Percentiles rank a stretch among this genome's conserved stretches.
Conservation (phyloP, 2,113 vertebrate genomes). For the Calidris pugnax region DNA sequence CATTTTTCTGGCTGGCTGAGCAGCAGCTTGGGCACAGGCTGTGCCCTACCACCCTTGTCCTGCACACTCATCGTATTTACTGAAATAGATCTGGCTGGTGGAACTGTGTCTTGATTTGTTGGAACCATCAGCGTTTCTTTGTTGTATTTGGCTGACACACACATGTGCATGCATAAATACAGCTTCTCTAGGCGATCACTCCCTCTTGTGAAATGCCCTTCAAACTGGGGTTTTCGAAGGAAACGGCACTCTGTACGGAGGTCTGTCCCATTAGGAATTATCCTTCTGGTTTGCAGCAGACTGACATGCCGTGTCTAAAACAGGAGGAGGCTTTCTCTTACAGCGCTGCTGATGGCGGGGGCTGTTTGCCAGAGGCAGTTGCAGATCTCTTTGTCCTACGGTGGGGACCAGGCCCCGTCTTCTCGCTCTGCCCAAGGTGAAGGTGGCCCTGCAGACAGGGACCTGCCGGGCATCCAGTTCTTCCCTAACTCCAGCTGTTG, state of each 20-base stretch:
- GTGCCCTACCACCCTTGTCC: not conserved
- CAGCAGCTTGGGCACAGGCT: not conserved
- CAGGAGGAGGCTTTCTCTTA: not conserved
- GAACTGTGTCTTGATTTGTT: not conserved
- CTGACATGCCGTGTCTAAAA: not conserved
- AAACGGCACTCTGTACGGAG: not conserved
- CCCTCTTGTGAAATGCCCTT: not conserved
- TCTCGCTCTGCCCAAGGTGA: not conserved
- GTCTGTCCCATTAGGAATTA: not conserved
- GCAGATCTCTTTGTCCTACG: not conserved
- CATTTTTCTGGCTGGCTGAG: not conserved
- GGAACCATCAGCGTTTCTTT: not conserved
- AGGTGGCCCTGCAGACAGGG: not conserved
- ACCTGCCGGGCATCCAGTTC: not conserved
- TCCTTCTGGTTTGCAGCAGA: not conserved
- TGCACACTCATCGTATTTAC: accelerated
- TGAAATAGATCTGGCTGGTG: not conserved
- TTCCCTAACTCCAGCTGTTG: not conserved
- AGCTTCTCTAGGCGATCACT: not conserved
- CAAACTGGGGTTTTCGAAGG: not conserved
- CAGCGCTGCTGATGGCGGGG: not conserved
- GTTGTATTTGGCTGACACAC: not conserved
- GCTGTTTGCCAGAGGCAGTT: not conserved
- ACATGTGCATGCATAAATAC: not conserved
- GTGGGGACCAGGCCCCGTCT: not conserved